Evolutionary conservation across 2,888 invertebrate genomes (phyloP).

Genomic region (Temnothorax rugatulus): DNA sequence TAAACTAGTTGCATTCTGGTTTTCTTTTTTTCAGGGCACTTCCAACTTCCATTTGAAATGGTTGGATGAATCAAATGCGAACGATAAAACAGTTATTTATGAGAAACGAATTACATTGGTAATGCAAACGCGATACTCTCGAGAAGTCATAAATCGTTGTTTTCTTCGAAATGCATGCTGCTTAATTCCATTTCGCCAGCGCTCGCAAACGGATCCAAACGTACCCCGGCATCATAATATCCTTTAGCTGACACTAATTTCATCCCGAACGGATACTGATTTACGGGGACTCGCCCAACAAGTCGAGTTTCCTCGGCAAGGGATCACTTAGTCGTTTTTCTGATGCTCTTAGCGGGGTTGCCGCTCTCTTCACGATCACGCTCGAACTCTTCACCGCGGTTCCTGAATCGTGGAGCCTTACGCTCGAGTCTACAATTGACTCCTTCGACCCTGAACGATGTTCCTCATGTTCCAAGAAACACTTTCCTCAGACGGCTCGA

Average conservation of each 20-base stretch:
- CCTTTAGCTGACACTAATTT: slow-evolving; percentile 75
- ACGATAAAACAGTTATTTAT: slow-evolving; percentile 41
- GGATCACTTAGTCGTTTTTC: slow-evolving; percentile 66
- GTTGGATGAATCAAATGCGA: neutral
- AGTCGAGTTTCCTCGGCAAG: slow-evolving; percentile 68
- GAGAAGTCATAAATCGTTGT: slow-evolving; percentile 36
- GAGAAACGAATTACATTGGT: slow-evolving; percentile 30
- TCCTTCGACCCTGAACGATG: slow-evolving; percentile 51
- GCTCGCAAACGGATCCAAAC: slow-evolving; percentile 33
- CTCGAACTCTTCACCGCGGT: slow-evolving; percentile 30
- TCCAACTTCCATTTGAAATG: slow-evolving; percentile 14
- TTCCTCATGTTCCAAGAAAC: slow-evolving; percentile 34
- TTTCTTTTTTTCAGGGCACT: neutral
- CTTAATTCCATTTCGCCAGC: slow-evolving; percentile 42
- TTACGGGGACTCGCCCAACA: slow-evolving; percentile 70
- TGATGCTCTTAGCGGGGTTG: slow-evolving; percentile 59
- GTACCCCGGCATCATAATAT: slow-evolving; percentile 58
- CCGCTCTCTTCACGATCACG: slow-evolving; percentile 58
- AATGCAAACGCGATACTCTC: slow-evolving; percentile 16
- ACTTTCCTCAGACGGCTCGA: slow-evolving; percentile 2
- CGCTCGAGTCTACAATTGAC: slow-evolving; percentile 52
- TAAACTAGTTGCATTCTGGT: neutral
- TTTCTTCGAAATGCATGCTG: slow-evolving; percentile 32
- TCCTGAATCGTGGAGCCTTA: slow-evolving; percentile 49
- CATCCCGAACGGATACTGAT: slow-evolving; percentile 74